These are phyloP conservation scores for Calypte anna DNA, from an alignment of 2,113 vertebrate genomes.

Conservation along the genomic window DNA sequence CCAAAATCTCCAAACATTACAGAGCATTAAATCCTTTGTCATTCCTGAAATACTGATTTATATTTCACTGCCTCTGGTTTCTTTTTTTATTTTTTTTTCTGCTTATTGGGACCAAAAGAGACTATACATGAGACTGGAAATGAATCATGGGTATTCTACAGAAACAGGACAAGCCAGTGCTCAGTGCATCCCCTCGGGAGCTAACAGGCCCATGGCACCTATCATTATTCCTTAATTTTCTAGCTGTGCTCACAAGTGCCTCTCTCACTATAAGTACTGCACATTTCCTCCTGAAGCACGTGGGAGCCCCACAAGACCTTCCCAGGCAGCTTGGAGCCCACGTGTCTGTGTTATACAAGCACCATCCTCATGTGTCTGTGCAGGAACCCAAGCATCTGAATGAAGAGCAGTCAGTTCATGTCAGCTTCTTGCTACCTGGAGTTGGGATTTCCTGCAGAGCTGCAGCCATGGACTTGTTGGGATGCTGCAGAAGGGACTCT, in stretches of 20 bases:
- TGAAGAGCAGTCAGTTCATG: fast-evolving
- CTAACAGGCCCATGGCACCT: not conserved
- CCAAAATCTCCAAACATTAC: not conserved
- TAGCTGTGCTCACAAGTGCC: not conserved
- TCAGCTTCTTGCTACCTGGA: not conserved
- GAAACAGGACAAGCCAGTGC: not conserved
- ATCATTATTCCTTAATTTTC: not conserved
- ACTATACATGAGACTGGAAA: fast-evolving
- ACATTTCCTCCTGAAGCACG: not conserved
- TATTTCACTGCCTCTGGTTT: not conserved
- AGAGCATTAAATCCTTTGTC: not conserved
- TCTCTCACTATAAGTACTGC: not conserved
- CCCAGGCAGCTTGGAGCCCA: not conserved
- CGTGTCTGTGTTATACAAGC: not conserved
- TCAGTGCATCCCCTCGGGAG: not conserved
- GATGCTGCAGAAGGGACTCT: not conserved
- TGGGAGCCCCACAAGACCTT: not conserved
- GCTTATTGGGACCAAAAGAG: not conserved
- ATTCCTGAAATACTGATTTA: not conserved
- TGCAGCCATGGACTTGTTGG: not conserved
- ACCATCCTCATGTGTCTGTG: fast-evolving
- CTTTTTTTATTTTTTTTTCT: too few species aligned
- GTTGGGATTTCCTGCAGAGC: not conserved
- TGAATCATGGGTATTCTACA: not conserved
- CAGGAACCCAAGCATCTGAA: not conserved